phyloP scores from a whole-genome alignment of 2,113 vertebrate species.

The Malurus alboscapulatus region DNA sequence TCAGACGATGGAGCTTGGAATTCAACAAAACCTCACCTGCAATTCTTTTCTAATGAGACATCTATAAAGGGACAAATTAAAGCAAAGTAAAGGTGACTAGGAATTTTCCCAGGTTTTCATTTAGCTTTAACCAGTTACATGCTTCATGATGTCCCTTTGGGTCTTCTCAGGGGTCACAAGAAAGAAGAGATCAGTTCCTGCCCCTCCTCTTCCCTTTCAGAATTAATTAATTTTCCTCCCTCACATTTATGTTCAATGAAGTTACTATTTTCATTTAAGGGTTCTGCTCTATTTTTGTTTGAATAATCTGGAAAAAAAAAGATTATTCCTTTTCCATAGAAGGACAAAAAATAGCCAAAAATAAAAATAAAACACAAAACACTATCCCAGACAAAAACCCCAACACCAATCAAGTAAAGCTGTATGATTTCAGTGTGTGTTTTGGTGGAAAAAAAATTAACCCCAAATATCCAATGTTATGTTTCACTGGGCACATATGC shows the following conservation, averaged over 20 bases:
- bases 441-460: background rate
- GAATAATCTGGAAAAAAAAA: background rate
- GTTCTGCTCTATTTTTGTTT: background rate
- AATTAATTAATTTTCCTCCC: background rate
- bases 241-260: background rate
- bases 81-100: background rate
- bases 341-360: background rate
- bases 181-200: background rate
- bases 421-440: background rate
- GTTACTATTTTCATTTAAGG: background rate
- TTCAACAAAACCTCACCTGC: background rate
- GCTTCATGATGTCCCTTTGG: background rate
- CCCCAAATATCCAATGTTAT: background rate
- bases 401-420: background rate
- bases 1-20: background rate
- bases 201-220: background rate
- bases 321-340: background rate
- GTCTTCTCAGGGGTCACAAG: background rate
- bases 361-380: background rate
- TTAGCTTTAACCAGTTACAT: background rate
- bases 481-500: background rate
- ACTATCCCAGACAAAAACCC: background rate
- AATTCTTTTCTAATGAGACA: background rate
- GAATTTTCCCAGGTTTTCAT: background rate
- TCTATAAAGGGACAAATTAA: background rate